Evolutionary conservation across 2,113 vertebrate species (phyloP).

Genomic region (Tachuris rubrigastra): DNA sequence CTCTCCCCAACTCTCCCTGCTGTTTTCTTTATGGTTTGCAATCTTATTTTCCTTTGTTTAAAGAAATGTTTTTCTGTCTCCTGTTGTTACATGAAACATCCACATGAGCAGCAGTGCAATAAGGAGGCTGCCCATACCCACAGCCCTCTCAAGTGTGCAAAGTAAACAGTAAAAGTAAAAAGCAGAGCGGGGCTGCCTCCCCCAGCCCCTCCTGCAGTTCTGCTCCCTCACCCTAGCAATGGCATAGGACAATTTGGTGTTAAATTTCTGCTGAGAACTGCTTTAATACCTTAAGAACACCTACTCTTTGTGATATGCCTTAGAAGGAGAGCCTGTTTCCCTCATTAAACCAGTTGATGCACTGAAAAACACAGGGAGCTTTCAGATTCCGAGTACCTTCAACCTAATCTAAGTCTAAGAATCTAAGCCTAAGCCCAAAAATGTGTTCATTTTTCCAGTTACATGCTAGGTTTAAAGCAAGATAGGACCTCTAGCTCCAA

Average conservation of each 20-base stretch:
- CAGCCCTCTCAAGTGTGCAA: not conserved
- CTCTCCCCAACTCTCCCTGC: not conserved
- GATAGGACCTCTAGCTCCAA: not conserved
- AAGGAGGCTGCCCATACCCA: not conserved
- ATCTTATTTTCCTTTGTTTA: conserved; percentile 56
- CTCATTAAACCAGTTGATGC: not conserved
- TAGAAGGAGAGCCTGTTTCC: not conserved
- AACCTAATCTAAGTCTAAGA: not conserved
- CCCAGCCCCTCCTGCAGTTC: not conserved
- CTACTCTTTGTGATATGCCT: not conserved
- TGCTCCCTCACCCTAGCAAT: not conserved
- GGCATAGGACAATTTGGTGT: not conserved
- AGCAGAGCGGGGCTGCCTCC: not conserved
- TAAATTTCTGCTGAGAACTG: not conserved
- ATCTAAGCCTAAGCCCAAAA: not conserved
- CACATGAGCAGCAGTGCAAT: not conserved
- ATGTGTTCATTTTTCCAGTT: not conserved
- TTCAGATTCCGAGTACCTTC: not conserved
- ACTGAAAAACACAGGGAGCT: not conserved
- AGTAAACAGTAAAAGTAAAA: no score
- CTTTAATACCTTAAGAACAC: not conserved
- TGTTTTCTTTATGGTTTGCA: conserved; percentile 40
- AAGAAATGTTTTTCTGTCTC: conserved; percentile 59
- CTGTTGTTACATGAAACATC: not conserved
- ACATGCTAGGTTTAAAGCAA: not conserved